Evolutionary conservation across 1,140 invertebrate genomes (phyloP).

Genomic region (Laodelphax striatellus): DNA sequence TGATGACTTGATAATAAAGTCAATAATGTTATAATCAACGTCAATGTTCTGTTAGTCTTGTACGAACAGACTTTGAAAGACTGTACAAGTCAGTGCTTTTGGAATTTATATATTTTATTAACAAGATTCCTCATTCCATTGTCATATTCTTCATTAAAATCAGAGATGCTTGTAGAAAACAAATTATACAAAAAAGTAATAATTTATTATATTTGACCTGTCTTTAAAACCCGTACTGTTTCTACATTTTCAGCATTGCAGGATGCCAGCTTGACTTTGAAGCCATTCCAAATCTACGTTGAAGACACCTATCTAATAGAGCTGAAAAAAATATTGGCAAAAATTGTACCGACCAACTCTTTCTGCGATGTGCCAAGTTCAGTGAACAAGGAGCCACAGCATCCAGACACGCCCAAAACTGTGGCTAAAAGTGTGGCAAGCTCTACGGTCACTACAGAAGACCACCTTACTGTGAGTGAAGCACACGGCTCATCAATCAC

Average conservation of each 20-base stretch:
- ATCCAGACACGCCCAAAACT: too few species aligned
- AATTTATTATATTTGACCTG: too few species aligned
- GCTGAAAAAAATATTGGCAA: constrained; percentile 24
- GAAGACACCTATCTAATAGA: constrained; percentile 52
- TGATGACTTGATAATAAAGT: too few species aligned
- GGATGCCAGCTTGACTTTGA: constrained; percentile 38
- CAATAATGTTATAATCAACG: too few species aligned
- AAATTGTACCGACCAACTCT: constrained; percentile 6
- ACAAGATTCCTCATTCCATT: too few species aligned
- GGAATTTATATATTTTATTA: too few species aligned
- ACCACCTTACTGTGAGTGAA: neutral
- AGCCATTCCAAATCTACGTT: constrained; percentile 50
- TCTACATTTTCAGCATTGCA: constrained; percentile 33
- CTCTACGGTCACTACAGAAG: neutral
- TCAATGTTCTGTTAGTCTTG: too few species aligned
- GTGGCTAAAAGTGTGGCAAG: neutral
- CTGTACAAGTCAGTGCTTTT: too few species aligned
- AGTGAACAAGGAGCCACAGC: neutral
- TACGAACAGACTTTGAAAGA: too few species aligned
- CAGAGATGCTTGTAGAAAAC: too few species aligned
- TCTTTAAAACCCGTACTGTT: constrained; percentile 1
- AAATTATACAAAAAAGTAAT: too few species aligned
- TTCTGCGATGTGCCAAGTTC: neutral
- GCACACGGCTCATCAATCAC: neutral
- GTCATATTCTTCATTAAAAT: too few species aligned